Percentiles rank a stretch among this genome's conserved stretches.
These are phyloP conservation scores for Lerista edwardsae DNA, from an alignment of 2,797 vertebrate species.

Conservation along the genomic window DNA sequence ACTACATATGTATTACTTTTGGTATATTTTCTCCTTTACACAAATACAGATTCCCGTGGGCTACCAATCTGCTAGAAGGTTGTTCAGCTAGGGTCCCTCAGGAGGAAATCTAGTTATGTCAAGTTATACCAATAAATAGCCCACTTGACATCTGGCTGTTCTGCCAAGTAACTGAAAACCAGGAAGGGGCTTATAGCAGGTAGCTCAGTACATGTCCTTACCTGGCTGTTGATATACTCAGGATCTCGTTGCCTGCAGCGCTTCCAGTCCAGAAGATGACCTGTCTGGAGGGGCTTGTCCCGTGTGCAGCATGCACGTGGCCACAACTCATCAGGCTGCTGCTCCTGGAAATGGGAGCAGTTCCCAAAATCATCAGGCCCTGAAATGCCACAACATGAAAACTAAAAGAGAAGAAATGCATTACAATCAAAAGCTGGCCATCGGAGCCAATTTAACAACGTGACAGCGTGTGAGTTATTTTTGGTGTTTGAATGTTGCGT, in stretches of 20 bases:
- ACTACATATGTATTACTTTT: too few relatives aligned
- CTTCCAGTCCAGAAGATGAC: conserved; percentile 56
- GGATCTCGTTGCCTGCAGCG: conserved; percentile 55
- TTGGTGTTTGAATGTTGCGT: neutral
- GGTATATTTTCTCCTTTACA: too few relatives aligned
- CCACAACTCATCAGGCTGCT: conserved; percentile 57
- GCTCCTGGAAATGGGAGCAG: conserved; percentile 60
- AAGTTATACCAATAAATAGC: conserved; percentile 19
- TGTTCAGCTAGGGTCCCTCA: neutral
- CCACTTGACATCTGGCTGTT: neutral
- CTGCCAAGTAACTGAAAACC: neutral
- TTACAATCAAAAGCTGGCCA: neutral
- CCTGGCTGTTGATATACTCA: conserved; percentile 65
- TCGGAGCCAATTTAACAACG: accelerated
- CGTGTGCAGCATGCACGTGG: conserved; percentile 58
- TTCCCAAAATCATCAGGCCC: conserved; percentile 70
- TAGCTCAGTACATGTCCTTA: neutral
- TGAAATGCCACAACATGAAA: conserved; percentile 70
- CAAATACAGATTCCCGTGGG: too few relatives aligned
- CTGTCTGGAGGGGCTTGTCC: conserved; percentile 7
- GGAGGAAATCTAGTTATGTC: neutral
- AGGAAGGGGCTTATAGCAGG: accelerated
- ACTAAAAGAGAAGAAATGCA: conserved; percentile 45
- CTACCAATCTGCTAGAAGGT: too few relatives aligned
- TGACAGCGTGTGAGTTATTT: neutral